A percentile compares a stretch with the other conserved stretches of the same genome.
Conservation (phyloP, 2,113 vertebrate genomes). For the Amblyornis subalaris region DNA sequence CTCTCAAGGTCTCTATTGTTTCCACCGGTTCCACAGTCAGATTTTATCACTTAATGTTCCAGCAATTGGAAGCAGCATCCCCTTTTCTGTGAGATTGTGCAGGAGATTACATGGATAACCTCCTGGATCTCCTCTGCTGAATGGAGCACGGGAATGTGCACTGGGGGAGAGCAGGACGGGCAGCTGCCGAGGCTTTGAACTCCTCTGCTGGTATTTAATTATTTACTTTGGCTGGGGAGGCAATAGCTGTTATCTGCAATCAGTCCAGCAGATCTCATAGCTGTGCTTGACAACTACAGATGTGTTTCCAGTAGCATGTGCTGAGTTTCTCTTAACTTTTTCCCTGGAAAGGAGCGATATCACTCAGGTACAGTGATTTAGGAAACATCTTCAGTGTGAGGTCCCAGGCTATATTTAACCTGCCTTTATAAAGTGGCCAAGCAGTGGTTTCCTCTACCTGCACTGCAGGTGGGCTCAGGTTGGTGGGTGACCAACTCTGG, state of each 20-base stretch:
- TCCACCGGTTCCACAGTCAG: background rate
- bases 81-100: background rate
- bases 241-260: background rate
- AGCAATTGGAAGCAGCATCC: background rate
- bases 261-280: background rate
- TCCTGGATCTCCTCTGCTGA: background rate
- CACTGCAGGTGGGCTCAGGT: background rate
- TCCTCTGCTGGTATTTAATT: background rate
- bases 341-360: background rate
- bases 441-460: background rate
- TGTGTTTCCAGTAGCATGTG: background rate
- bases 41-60: background rate
- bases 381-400: background rate
- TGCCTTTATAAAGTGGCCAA: background rate
- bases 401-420: background rate
- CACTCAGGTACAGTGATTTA: background rate
- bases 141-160: background rate
- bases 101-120: background rate
- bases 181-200: slow-evolving; percentile 16
- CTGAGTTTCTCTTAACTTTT: background rate
- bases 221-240: slow-evolving; percentile 22
- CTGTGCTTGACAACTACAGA: background rate
- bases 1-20: background rate
- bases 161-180: background rate
- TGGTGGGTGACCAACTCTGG: background rate